These are phyloP conservation scores for Crocuta crocuta DNA, from an alignment of 2,113 vertebrate species.

Conservation along the genomic window DNA sequence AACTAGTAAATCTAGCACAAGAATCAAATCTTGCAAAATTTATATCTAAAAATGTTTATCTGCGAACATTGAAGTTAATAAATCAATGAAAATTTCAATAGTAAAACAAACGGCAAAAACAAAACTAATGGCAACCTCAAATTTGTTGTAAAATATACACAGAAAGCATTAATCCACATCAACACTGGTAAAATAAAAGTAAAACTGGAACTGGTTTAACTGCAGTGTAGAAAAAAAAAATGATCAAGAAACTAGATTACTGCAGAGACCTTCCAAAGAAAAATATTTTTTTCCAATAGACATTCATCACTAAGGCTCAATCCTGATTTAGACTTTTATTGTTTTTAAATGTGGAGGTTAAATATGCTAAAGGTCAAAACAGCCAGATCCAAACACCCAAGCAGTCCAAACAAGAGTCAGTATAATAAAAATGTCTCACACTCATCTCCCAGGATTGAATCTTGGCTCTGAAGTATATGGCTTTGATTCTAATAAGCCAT, in stretches of 20 bases:
- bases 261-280: conserved; percentile 17
- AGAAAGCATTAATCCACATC: neutral
- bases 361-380: neutral
- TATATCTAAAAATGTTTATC: neutral
- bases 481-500: neutral
- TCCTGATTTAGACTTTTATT: neutral
- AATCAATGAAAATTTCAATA: neutral
- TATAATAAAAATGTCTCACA: neutral
- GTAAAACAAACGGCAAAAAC: conserved; percentile 25
- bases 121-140: neutral
- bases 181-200: conserved; percentile 19
- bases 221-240: neutral
- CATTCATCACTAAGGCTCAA: neutral
- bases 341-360: neutral
- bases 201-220: neutral
- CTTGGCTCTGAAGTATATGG: neutral
- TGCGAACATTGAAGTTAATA: neutral
- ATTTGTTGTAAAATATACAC: neutral
- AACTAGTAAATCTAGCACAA: conserved; percentile 16
- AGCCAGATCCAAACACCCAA: neutral
- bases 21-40: neutral
- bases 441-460: neutral
- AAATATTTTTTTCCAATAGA: conserved; percentile 1
- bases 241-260: conserved; percentile 37
- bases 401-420: neutral